phyloP scores from a whole-genome alignment of 2,113 vertebrate genomes.

The Globicephala melas region DNA sequence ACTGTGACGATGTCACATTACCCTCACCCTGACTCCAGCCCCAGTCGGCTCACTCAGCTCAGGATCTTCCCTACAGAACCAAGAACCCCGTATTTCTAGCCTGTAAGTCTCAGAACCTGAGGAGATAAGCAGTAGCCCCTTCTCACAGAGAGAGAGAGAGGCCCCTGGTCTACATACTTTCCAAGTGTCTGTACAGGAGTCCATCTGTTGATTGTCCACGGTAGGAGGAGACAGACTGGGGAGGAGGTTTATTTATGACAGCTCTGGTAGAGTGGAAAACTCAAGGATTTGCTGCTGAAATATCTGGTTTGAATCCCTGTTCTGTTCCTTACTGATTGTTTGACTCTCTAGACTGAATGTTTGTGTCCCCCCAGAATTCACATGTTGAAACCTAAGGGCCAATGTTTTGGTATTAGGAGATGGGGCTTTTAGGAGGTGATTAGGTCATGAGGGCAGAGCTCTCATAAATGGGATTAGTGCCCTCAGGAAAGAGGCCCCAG shows the following conservation, averaged over 20 bases:
- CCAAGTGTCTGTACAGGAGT: background rate
- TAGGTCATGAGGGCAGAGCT: background rate
- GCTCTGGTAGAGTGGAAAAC: background rate
- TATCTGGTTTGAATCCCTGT: background rate
- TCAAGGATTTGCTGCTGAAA: background rate
- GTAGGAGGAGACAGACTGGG: background rate
- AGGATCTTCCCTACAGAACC: background rate
- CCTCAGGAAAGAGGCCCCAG: background rate
- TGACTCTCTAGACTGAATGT: background rate
- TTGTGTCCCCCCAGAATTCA: background rate
- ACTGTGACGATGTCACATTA: background rate
- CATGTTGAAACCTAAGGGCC: background rate
- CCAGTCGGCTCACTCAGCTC: background rate
- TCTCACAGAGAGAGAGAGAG: background rate
- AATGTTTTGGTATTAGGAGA: background rate
- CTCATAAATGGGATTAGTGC: background rate
- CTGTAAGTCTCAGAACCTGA: background rate
- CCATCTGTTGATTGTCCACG: background rate
- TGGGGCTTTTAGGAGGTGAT: background rate
- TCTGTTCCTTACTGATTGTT: background rate
- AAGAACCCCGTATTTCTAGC: background rate
- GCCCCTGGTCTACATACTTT: background rate
- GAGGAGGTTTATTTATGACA: background rate
- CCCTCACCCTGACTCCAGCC: background rate
- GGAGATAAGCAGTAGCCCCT: background rate